Conservation (phyloP, 2,888 invertebrate species). For the Agonopterix alstromeriana region DNA sequence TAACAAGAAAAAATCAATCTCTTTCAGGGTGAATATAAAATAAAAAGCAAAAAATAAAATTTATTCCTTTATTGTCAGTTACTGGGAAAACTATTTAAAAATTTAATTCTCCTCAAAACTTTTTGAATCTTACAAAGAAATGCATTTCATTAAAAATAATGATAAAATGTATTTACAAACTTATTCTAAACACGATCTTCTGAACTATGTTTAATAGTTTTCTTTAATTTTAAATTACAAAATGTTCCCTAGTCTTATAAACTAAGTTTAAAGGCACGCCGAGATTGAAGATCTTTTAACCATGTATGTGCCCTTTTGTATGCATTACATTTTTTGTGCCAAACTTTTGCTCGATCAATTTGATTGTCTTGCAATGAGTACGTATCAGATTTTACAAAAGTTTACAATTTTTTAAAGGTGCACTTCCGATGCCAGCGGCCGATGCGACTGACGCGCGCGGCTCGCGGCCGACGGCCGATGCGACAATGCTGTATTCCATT, state of each 20-base stretch:
- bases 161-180: slow-evolving; percentile 69
- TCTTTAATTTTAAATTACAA: slow-evolving; percentile 44
- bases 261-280: slow-evolving; percentile 52
- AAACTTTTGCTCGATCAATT: slow-evolving; percentile 8
- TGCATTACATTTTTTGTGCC: slow-evolving; percentile 16
- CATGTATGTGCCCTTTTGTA: slow-evolving; percentile 31
- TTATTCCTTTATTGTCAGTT: slow-evolving; percentile 74
- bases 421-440: too few relatives aligned
- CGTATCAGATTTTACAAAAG: too few relatives aligned
- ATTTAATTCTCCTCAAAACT: slow-evolving; percentile 59
- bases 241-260: slow-evolving; percentile 25
- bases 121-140: slow-evolving; percentile 65
- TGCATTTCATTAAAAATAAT: slow-evolving; percentile 71
- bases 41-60: slow-evolving; percentile 31
- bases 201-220: slow-evolving; percentile 35
- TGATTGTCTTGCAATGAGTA: not conserved
- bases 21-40: slow-evolving; percentile 2
- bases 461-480: too few relatives aligned
- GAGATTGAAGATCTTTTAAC: slow-evolving; percentile 26
- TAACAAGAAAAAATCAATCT: too few relatives aligned
- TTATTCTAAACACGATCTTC: slow-evolving; percentile 30
- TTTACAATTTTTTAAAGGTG: too few relatives aligned
- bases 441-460: too few relatives aligned
- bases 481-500: too few relatives aligned
- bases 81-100: slow-evolving; percentile 67